Evolutionary conservation across 2,113 vertebrate genomes (phyloP).

Genomic region (Dipodomys merriami): DNA sequence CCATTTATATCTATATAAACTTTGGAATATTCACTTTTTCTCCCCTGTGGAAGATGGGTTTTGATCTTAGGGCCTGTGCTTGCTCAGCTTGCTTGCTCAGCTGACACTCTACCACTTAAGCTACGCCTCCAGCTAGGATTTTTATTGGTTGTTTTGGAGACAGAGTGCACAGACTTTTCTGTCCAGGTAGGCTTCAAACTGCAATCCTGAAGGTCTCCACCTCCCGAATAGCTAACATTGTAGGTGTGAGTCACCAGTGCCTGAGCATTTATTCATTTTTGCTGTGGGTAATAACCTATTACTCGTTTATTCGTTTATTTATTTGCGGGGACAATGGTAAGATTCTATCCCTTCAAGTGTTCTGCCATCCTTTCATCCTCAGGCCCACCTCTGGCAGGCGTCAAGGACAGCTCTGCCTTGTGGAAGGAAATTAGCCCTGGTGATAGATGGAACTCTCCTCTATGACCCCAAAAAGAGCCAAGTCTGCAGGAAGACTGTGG

Average conservation of each 20-base stretch:
- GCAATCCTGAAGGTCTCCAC: background rate
- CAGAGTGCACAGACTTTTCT: background rate
- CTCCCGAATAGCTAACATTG: background rate
- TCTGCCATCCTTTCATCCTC: background rate
- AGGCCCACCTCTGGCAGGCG: background rate
- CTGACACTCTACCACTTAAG: too few relatives aligned
- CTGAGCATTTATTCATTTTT: background rate
- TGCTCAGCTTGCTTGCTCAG: too few relatives aligned
- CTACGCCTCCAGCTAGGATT: too few relatives aligned
- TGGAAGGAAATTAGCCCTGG: background rate
- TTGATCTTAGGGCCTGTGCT: too few relatives aligned
- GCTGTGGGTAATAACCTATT: background rate
- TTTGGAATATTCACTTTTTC: too few relatives aligned
- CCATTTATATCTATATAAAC: too few relatives aligned
- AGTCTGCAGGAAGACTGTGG: constrained; percentile 1
- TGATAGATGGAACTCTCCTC: background rate
- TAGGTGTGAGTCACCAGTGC: background rate
- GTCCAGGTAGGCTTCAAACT: background rate
- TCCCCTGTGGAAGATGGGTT: too few relatives aligned
- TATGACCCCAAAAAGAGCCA: background rate
- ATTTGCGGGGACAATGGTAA: background rate
- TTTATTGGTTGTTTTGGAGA: background rate
- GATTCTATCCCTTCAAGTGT: background rate
- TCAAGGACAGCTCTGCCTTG: background rate
- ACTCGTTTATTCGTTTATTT: background rate